Conservation (phyloP, 2,113 vertebrate species). For the Neotragus pygmaeus region DNA sequence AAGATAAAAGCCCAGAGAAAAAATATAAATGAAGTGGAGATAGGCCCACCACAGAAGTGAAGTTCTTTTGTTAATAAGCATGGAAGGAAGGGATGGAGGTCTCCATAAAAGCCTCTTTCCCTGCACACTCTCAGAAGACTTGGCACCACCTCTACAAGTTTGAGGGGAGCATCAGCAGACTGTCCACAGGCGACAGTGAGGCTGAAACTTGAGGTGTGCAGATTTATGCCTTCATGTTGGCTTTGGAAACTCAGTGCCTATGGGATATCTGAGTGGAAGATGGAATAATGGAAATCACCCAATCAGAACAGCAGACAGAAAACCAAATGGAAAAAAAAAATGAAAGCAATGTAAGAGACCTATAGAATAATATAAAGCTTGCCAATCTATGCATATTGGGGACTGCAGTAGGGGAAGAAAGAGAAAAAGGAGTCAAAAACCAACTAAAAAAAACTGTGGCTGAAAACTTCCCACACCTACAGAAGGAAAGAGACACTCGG, state of each 20-base stretch:
- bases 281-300: background rate
- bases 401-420: background rate
- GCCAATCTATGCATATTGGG: background rate
- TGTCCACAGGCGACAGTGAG: rapidly evolving
- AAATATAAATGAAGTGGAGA: background rate
- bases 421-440: background rate
- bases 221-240: background rate
- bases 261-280: background rate
- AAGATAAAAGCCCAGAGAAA: background rate
- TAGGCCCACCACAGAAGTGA: background rate
- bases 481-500: background rate
- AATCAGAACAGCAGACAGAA: background rate
- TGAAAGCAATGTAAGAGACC: background rate
- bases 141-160: background rate
- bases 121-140: rapidly evolving
- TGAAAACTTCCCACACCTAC: background rate
- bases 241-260: background rate
- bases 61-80: background rate
- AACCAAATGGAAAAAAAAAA: background rate
- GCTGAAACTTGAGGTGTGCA: background rate
- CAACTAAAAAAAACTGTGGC: background rate
- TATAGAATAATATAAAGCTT: background rate
- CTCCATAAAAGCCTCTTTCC: background rate
- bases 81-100: background rate
- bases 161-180: rapidly evolving